Evolutionary conservation across 1,140 invertebrate genomes (phyloP), one percentile per base, ranked within the genome.

Genomic region (Linepithema humile): DNA sequence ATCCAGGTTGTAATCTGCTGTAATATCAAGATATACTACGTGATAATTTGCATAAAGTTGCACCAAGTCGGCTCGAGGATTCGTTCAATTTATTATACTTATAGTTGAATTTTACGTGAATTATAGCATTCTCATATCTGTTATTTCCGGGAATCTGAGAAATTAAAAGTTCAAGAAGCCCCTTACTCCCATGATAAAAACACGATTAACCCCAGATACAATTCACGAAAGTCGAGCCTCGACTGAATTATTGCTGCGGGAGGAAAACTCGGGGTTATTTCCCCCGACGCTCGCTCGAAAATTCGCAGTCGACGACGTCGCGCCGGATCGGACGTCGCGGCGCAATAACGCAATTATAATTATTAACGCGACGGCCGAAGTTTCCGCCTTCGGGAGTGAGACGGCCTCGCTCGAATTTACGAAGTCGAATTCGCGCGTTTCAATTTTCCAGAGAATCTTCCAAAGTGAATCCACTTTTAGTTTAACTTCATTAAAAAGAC

Each of bases 201-300:
- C 75, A 70, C 35, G 64, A 80, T 80, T 80, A 80, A 70, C 48
- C 48, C 64, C 17, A 80, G 50, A 70, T 80, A 83, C 72, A 83
- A 50, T 83, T 83, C 72, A 32, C 75, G 75, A 62, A 67, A 69
- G 75, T 67, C 62, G 40, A 55, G 48, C 48, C 35, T n/a, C 50
- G 75, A 35, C 64, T 53, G 75, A 70, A 67, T 80, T 80, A 70
- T 80, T 80, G 48, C 75, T 69, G 48, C 35, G 75, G 35, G 75
- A 69, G 23, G 62, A 69, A 67, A 78, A 69, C 62, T 78, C 48
- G 15, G 45, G 40, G 17, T 67, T 69, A 78, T 69, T 69, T 55
- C 75, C 62, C 48, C 5, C 45, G 75, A 10, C 62, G 32, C 60
- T 23, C 40, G 59, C 59, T 40, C 26, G 62, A 69, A 78, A 53